Conservation (phyloP, 2,888 invertebrate species). For the Lepetodrilus schrolli region DNA sequence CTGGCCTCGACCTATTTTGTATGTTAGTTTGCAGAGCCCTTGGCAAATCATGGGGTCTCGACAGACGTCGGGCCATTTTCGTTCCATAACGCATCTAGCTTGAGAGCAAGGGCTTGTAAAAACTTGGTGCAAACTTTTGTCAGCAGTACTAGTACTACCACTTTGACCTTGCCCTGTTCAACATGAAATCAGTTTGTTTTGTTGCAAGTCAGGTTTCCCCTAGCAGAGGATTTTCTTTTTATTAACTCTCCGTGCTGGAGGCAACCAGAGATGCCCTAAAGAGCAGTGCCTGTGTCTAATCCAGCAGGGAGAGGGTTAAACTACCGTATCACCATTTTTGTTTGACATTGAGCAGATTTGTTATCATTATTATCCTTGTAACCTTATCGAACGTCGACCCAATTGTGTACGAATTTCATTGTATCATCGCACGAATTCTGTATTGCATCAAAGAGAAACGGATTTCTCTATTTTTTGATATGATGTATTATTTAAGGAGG, state of each 20-base stretch:
- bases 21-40: constrained; percentile 11
- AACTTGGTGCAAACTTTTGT: too few species aligned
- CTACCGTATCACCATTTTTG: neutral
- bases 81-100: too few species aligned
- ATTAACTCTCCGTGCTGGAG: too few species aligned
- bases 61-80: neutral
- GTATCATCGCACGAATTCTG: neutral
- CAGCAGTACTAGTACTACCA: too few species aligned
- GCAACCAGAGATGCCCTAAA: too few species aligned
- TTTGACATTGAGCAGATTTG: neutral
- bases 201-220: too few species aligned
- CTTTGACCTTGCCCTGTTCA: too few species aligned
- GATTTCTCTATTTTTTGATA: constrained; percentile 31
- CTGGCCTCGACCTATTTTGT: constrained; percentile 14
- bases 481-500: constrained; percentile 27
- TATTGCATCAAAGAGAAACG: neutral
- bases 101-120: too few species aligned
- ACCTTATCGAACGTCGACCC: neutral
- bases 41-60: neutral
- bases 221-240: too few species aligned
- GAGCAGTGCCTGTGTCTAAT: too few species aligned
- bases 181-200: too few species aligned
- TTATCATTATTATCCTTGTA: neutral
- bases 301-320: too few species aligned
- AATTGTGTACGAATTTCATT: neutral